A percentile compares a stretch with the other conserved stretches of the same genome.
Conservation (phyloP, 2,113 vertebrate genomes). For the Opisthocomus hoazin region DNA sequence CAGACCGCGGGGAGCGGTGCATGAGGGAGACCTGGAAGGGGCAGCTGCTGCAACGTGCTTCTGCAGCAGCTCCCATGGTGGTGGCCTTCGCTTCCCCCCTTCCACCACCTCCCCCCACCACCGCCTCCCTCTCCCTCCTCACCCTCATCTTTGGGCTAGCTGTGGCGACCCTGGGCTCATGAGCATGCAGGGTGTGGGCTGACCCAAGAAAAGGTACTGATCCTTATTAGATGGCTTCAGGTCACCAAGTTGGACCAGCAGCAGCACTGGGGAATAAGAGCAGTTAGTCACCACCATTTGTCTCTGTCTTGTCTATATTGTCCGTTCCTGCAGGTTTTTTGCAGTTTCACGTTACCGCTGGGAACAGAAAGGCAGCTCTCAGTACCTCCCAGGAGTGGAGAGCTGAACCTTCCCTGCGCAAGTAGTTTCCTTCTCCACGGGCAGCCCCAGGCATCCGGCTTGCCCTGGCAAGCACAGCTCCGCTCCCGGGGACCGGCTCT, state of each 20-base stretch:
- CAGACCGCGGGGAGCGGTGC: not conserved
- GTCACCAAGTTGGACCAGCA: not conserved
- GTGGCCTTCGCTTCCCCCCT: fast-evolving
- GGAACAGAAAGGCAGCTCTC: not conserved
- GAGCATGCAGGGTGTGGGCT: not conserved
- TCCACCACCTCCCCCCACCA: fast-evolving
- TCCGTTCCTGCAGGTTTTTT: not conserved
- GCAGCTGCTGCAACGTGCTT: fast-evolving
- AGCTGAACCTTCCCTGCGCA: not conserved
- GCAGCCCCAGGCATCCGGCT: not conserved
- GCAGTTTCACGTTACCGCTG: not conserved
- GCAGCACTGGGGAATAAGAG: not conserved
- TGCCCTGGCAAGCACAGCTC: fast-evolving
- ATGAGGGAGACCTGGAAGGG: not conserved
- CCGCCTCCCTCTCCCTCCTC: not conserved
- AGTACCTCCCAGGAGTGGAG: not conserved
- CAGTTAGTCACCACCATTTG: not conserved
- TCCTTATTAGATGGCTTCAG: not conserved
- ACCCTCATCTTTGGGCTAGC: fast-evolving
- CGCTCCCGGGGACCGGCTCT: fast-evolving
- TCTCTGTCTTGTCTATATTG: not conserved
- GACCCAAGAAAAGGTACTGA: not conserved
- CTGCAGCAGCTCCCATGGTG: not conserved
- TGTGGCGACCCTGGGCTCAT: not conserved
- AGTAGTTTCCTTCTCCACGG: not conserved